phyloP scores from a whole-genome alignment of 1,140 invertebrate genomes.

The Megalonaias nervosa region DNA sequence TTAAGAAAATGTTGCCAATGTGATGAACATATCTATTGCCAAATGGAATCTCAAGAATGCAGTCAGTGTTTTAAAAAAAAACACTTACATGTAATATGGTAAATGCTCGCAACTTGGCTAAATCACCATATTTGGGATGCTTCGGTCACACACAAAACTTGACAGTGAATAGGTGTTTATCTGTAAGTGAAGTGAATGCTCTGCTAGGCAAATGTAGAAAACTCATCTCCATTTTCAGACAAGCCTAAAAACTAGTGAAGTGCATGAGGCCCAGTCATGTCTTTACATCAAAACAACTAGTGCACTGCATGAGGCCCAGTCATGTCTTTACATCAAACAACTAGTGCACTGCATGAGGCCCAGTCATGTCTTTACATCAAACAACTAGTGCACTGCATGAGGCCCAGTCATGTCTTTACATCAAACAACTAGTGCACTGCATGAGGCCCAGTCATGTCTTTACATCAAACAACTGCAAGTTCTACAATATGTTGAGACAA shows the following conservation, averaged over 20 bases:
- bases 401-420: too few species aligned
- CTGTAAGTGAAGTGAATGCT: slow-evolving; percentile 6
- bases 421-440: too few species aligned
- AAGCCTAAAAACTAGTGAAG: slow-evolving; percentile 11
- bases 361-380: too few species aligned
- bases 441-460: too few species aligned
- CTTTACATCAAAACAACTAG: too few species aligned
- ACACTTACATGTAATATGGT: slow-evolving; percentile 11
- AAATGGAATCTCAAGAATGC: slow-evolving; percentile 12
- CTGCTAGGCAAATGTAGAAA: slow-evolving; percentile 19
- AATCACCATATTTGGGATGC: slow-evolving; percentile 14
- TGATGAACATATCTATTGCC: background rate
- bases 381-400: too few species aligned
- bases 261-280: slow-evolving; percentile 1
- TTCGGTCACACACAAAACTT: slow-evolving; percentile 17
- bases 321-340: too few species aligned
- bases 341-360: too few species aligned
- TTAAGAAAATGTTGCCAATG: slow-evolving; percentile 5
- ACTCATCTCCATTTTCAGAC: slow-evolving; percentile 12
- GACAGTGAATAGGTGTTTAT: slow-evolving; percentile 6
- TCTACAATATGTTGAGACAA: slow-evolving; percentile 10
- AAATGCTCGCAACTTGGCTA: slow-evolving; percentile 7
- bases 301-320: too few species aligned
- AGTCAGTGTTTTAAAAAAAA: slow-evolving; percentile 2
- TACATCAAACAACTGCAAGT: slow-evolving; percentile 15